Evolutionary conservation across 2,113 vertebrate species (phyloP), one percentile per base, ranked within the genome.

Genomic region (Cygnus buccinator): DNA sequence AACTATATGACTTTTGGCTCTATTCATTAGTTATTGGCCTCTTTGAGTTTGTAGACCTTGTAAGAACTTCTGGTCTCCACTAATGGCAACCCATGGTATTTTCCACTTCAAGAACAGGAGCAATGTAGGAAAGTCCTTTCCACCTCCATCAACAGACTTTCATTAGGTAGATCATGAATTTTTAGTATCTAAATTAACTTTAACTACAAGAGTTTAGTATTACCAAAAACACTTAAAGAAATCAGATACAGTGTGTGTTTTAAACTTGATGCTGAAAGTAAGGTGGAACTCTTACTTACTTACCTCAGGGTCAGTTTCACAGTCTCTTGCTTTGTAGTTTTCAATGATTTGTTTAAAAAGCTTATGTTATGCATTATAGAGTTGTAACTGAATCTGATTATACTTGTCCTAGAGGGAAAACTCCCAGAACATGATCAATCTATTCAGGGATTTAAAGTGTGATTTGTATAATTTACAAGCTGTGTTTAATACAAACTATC

Each of bases 401-500:
- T n/a, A 35, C 3, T 4, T 55, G 18, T 94, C 61, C 92, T 68
- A 57, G 33, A 90, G 79, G 85, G 61, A 94, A 96, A 93, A 61
- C 5, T 87, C 65, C 46, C 65, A 89, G 65, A 96, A 90, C 18
- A 43, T 0, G 12, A 63, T 78, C 88, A 67, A 44, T 70, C 46
- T 87, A 71, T 61, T 94, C 35, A n/a, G 83, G 76, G 65, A 87
- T 84, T 90, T 93, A 78, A 88, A 78, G 68, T 78, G 95, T 75
- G 79, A 84, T 84, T 94, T 92, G 26, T 89, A 35, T 67, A 41
- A 93, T 97, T 95, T 89, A 67, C 76, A 90, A 86, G 68, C 61
- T 75, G 72, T 89, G 57, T 68, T 96, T 96, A 89, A 94, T 61
- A 65, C 48, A 72, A 90, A 72, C 46, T 72, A 78, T 65, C 61